These are phyloP conservation scores for Rhynchotus rufescens DNA, from an alignment of 2,797 vertebrate genomes.

Conservation along the genomic window DNA sequence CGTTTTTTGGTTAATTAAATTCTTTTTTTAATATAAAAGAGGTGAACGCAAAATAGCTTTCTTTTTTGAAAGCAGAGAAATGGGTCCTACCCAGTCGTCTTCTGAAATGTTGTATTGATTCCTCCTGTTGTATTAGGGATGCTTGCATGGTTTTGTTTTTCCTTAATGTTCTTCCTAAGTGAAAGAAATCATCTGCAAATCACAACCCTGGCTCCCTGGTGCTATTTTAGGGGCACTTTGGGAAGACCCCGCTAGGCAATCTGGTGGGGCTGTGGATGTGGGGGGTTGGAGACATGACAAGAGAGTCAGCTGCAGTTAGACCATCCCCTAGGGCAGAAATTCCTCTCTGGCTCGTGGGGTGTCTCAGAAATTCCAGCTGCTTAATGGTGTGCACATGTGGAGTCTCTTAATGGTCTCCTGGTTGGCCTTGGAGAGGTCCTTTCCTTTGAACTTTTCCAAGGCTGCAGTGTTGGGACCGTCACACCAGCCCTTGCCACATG, in stretches of 20 bases:
- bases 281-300: background rate
- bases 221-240: background rate
- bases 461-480: background rate
- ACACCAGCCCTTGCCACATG: background rate
- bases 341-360: background rate
- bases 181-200: too few species aligned
- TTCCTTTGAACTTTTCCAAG: background rate
- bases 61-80: background rate
- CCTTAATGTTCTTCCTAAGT: too few species aligned
- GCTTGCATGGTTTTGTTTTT: too few species aligned
- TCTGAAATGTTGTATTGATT: background rate
- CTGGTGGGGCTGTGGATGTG: background rate
- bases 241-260: background rate
- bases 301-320: background rate
- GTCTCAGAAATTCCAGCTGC: background rate
- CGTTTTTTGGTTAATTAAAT: background rate
- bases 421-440: background rate
- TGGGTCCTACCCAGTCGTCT: background rate
- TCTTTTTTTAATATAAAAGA: background rate
- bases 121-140: background rate
- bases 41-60: background rate
- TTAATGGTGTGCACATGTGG: background rate
- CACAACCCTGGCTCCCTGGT: fast-evolving
- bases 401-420: background rate
- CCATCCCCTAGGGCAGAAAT: background rate